Base-by-base conservation (phyloP, 2,888 invertebrate genomes). In the Apomyelois bistriatella region DNA sequence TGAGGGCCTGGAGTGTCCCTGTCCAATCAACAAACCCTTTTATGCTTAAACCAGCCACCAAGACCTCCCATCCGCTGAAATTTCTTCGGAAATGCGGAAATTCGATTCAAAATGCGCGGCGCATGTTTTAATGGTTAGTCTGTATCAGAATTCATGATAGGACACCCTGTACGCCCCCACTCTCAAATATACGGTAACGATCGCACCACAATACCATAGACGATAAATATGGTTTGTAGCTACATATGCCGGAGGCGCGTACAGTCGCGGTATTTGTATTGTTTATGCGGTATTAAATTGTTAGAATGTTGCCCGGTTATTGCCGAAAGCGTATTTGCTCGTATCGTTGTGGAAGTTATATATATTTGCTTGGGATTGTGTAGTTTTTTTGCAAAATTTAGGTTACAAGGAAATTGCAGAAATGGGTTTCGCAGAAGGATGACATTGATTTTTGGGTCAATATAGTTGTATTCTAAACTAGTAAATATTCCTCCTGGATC, bases 221-320 rank as follows among this genome's bases (percentile, higher is more conserved):
- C 85, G 79, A 88, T 90, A 90, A 90, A 89, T 89, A 88, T 79
- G 74, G 75, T 72, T 74, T 74, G 76, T 85, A 83, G 75, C 77
- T 78, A 79, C 80, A 81, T 80, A 82, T 79, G 80, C 82, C 59
- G 63, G 70, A 73, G 73, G 75, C 80, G 82, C 80, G 79, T 79
- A 81, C 79, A 75, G 70, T 68, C 69, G 63, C 67, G 70, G 81
- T 82, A 82, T 87, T 86, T 74, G 83, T 86, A 88, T 88, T 89
- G 89, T 90, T 88, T 88, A 89, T 87, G 74, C 72, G 68, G 79
- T 79, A 90, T 90, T 90, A 87, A 90, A 90, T 89, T 88, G 88
- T 82, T 87, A 80, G 81, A 90, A 88, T 85, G 87, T 83, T 82
- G 82, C 81, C 76, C 77, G 79, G 86, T 87, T 89, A 89, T 88